These are phyloP conservation scores for Yponomeuta malinellus DNA, from an alignment of 2,888 invertebrate species.

Conservation along the genomic window DNA sequence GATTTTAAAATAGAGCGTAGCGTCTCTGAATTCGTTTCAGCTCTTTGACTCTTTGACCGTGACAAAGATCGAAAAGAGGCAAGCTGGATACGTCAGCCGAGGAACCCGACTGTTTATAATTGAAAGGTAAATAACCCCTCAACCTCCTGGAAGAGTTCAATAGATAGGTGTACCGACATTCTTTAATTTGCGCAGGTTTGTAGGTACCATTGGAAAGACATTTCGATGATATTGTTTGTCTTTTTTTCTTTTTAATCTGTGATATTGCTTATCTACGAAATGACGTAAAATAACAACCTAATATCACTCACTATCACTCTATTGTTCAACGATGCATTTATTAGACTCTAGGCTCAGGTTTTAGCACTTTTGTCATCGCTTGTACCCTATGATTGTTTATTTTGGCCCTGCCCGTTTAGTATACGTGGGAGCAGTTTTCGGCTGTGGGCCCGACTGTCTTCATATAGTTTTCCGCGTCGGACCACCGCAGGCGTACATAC, in stretches of 20 bases:
- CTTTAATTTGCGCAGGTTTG: too few species aligned
- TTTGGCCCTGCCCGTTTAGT: background rate
- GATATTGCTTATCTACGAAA: too few species aligned
- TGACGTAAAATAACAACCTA: too few species aligned
- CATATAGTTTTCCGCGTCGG: background rate
- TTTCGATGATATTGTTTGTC: too few species aligned
- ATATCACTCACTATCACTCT: too few species aligned
- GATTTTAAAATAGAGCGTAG: background rate
- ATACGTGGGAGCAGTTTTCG: slow-evolving; percentile 7
- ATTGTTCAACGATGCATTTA: too few species aligned
- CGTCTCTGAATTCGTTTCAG: background rate
- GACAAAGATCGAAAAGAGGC: background rate
- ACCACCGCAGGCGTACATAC: background rate
- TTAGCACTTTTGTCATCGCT: background rate
- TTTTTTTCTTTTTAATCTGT: too few species aligned
- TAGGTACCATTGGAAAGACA: too few species aligned
- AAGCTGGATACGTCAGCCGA: background rate
- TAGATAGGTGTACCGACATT: background rate
- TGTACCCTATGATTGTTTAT: slow-evolving; percentile 6
- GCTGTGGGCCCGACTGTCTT: slow-evolving; percentile 2
- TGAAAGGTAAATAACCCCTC: too few species aligned
- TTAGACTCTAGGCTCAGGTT: background rate
- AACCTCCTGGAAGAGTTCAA: too few species aligned
- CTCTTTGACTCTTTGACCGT: background rate
- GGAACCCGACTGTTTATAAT: background rate